phyloP scores from a whole-genome alignment of 2,113 vertebrate species.

The Psephotus haematonotus region DNA sequence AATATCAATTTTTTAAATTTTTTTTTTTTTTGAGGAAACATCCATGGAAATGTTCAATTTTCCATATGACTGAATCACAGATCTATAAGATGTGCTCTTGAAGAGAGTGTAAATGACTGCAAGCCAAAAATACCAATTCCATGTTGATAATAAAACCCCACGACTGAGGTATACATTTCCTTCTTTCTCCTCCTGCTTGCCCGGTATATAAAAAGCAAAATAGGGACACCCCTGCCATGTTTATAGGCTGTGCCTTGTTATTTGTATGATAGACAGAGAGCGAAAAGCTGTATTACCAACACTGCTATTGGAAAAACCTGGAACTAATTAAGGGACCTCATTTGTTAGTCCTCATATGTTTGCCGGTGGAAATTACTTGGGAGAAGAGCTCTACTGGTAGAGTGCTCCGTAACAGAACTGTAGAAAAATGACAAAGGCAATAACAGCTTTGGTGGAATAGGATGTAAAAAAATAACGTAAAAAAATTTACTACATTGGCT shows the following conservation, averaged over 20 bases:
- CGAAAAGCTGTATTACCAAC: background rate
- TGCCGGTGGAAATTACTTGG: background rate
- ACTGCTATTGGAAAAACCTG: slow-evolving; percentile 33
- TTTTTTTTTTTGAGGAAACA: background rate
- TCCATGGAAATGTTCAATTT: slow-evolving; percentile 35
- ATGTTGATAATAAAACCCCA: background rate
- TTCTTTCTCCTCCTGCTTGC: background rate
- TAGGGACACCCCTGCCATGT: background rate
- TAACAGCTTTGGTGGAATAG: background rate
- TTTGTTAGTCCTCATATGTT: background rate
- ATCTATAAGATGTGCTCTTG: background rate
- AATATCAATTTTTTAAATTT: background rate
- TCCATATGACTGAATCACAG: background rate
- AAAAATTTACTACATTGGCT: background rate
- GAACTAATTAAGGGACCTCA: slow-evolving; percentile 11
- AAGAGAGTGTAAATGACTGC: background rate
- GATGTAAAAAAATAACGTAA: background rate
- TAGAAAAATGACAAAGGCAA: background rate
- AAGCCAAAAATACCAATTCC: background rate
- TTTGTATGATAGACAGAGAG: slow-evolving; percentile 20
- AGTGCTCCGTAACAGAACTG: background rate
- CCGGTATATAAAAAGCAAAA: background rate
- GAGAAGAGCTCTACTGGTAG: background rate
- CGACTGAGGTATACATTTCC: background rate
- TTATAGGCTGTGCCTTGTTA: slow-evolving; percentile 33